Percentiles rank a stretch among this genome's conserved stretches.
Evolutionary conservation across 2,113 vertebrate genomes (phyloP).

Genomic region (Myocastor coypus): DNA sequence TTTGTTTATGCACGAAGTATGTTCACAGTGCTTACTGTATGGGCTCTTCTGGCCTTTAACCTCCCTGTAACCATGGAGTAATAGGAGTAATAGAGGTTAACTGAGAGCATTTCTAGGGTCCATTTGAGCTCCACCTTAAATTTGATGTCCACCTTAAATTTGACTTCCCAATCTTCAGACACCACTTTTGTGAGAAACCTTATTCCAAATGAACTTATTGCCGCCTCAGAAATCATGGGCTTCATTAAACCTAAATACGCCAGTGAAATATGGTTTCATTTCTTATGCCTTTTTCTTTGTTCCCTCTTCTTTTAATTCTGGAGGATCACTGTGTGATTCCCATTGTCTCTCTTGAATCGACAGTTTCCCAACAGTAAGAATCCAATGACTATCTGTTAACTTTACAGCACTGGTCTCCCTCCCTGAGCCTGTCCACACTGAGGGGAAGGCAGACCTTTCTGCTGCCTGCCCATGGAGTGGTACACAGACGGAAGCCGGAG

Average conservation of each 20-base stretch:
- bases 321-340: not conserved
- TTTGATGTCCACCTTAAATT: not conserved
- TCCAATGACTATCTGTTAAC: not conserved
- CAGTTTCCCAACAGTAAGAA: not conserved
- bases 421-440: not conserved
- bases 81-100: not conserved
- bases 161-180: not conserved
- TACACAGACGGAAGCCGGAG: not conserved
- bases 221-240: not conserved
- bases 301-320: not conserved
- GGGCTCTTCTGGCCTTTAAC: not conserved
- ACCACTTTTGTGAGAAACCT: not conserved
- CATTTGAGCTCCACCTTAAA: not conserved
- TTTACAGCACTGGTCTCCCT: not conserved
- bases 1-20: not conserved
- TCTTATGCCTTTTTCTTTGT: not conserved
- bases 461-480: not conserved
- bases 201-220: constrained; percentile 39
- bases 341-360: not conserved
- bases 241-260: not conserved
- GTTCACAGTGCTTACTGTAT: not conserved
- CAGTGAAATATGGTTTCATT: not conserved
- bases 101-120: not conserved
- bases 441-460: not conserved
- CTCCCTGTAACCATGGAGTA: not conserved